A percentile compares a stretch with the other conserved stretches of the same genome.
These are phyloP conservation scores for Trididemnum miniatum DNA, from an alignment of 23 tunicate genomes.

Conservation along the genomic window DNA sequence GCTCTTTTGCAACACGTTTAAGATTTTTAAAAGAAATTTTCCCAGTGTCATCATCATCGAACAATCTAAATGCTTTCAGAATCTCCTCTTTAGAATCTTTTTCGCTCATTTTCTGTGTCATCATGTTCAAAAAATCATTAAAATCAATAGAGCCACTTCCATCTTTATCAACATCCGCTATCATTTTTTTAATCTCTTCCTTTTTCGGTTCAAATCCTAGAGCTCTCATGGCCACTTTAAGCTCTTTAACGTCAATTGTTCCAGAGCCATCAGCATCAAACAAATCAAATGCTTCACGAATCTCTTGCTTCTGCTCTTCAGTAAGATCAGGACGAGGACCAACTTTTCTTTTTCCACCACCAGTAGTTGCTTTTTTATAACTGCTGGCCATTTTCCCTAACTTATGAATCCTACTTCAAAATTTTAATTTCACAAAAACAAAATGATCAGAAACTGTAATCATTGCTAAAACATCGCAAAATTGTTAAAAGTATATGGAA, in stretches of 20 bases:
- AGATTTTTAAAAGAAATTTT: slow-evolving; percentile 98
- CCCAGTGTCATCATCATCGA: slow-evolving; percentile 99
- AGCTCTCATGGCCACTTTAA: slow-evolving; percentile 99
- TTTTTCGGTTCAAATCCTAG: slow-evolving; percentile 99
- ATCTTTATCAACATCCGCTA: slow-evolving; percentile 92
- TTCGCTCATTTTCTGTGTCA: slow-evolving; percentile 99
- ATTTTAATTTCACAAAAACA: background rate
- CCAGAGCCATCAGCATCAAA: slow-evolving; percentile 99
- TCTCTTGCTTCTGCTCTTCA: slow-evolving; percentile 99
- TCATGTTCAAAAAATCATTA: slow-evolving; percentile 95
- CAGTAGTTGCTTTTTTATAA: slow-evolving; percentile 54
- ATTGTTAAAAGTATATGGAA: no score
- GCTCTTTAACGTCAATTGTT: slow-evolving; percentile 91
- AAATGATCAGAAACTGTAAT: no score
- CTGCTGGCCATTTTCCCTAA: slow-evolving; percentile 62
- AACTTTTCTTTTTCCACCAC: slow-evolving; percentile 77
- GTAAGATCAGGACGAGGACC: slow-evolving; percentile 89
- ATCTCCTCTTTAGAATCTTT: slow-evolving; percentile 98
- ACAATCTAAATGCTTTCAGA: slow-evolving; percentile 94
- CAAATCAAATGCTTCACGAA: slow-evolving; percentile 98
- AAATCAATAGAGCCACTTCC: slow-evolving; percentile 96
- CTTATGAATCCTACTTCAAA: background rate
- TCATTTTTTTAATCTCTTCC: slow-evolving; percentile 99
- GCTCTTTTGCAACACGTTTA: slow-evolving; percentile 97
- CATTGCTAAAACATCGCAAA: no score